phyloP scores from a whole-genome alignment of 92 coral and sea anemone species.

The Heliopora coerulea region DNA sequence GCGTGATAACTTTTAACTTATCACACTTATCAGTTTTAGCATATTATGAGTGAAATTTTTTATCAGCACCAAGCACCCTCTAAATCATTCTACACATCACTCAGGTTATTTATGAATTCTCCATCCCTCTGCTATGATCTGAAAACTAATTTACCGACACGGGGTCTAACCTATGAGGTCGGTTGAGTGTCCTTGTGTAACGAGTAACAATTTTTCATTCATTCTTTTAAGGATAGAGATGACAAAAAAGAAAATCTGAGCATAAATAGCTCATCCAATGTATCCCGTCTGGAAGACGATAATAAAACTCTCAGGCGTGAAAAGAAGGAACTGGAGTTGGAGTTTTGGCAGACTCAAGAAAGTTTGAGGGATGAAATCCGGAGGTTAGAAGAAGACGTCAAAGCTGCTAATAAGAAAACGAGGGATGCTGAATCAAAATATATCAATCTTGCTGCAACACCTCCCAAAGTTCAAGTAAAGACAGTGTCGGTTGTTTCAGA shows the following conservation, averaged over 20 bases:
- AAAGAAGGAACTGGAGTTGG: conserved; percentile 62
- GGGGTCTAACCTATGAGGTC: too few species aligned
- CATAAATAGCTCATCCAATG: conserved; percentile 16
- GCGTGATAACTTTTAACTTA: too few species aligned
- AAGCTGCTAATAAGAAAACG: conserved; percentile 66
- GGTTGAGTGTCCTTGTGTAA: too few species aligned
- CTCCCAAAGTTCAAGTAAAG: conserved; percentile 90
- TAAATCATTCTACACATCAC: too few species aligned
- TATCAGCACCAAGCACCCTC: too few species aligned
- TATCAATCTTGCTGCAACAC: conserved; percentile 84
- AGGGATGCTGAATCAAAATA: conserved; percentile 85
- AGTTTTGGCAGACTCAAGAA: conserved; percentile 58
- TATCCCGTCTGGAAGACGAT: conserved; percentile 65
- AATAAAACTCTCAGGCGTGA: conserved; percentile 60
- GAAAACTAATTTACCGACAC: too few species aligned
- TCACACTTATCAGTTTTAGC: too few species aligned
- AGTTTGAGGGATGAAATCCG: conserved; percentile 49
- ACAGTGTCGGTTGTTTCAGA: conserved; percentile 88
- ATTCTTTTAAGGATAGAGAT: neutral
- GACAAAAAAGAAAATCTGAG: conserved; percentile 20
- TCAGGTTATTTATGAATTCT: too few species aligned
- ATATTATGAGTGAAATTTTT: too few species aligned
- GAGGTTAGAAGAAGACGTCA: conserved; percentile 64
- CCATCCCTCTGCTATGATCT: too few species aligned
- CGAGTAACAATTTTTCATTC: too few species aligned